A percentile compares a stretch with the other conserved stretches of the same genome.
Evolutionary conservation across 2,888 invertebrate species (phyloP).

Genomic region (Netelia inedita): DNA sequence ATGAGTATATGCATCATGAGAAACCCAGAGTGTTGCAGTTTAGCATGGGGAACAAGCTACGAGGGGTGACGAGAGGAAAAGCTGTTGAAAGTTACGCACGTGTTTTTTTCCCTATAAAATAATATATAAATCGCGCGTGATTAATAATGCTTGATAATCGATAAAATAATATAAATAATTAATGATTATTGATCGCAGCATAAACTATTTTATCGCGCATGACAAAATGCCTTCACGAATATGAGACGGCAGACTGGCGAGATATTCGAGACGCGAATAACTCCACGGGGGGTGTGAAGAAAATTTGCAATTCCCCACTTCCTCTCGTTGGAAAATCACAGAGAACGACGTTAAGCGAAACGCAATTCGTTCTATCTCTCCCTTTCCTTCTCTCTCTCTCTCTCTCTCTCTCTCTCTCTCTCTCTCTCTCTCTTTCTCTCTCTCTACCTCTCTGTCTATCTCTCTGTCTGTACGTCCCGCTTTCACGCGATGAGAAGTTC

Average conservation of each 20-base stretch:
- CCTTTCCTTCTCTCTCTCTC: neutral
- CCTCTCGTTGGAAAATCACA: slow-evolving; percentile 51
- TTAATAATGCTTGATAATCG: too few relatives aligned
- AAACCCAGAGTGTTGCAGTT: neutral
- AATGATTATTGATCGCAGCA: too few relatives aligned
- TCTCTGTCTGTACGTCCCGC: neutral
- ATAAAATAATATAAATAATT: too few relatives aligned
- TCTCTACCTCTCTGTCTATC: neutral
- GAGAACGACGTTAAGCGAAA: slow-evolving; percentile 55
- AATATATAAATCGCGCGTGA: too few relatives aligned
- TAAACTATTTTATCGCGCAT: neutral
- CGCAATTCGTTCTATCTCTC: slow-evolving; percentile 32
- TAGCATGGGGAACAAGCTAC: neutral
- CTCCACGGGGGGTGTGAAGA: slow-evolving; percentile 1
- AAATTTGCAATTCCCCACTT: slow-evolving; percentile 57
- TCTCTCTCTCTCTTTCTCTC: neutral
- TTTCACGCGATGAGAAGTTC: neutral
- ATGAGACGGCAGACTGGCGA: neutral
- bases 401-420: slow-evolving; percentile 19
- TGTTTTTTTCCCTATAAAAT: slow-evolving; percentile 1
- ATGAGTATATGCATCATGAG: neutral
- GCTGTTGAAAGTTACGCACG: slow-evolving; percentile 9
- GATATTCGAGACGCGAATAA: slow-evolving; percentile 27
- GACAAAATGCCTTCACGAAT: neutral
- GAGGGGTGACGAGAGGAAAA: slow-evolving; percentile 7